Base-by-base conservation (phyloP, 2,888 invertebrate species). In the Diarsia mendica region DNA sequence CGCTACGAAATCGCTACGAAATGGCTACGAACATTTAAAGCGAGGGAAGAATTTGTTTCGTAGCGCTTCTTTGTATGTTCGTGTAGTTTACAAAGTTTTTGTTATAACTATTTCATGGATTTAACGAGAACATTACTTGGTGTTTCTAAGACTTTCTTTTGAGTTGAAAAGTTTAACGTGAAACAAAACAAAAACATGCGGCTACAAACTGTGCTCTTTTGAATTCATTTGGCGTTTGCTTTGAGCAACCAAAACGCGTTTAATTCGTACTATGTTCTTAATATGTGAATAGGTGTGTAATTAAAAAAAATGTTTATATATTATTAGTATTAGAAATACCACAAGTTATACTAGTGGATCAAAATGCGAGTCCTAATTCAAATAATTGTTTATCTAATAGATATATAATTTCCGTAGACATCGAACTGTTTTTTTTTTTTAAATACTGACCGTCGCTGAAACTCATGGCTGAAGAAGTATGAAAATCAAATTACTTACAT, bases 401-500 rank as follows among this genome's bases (percentile, higher is more conserved):
- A n/a, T 3, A 55, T 5, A 6, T 13, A 55, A 23, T 18, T 18
- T 18, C 23, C n/a, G 18, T 28, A 28, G 28, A 28, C 28, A 28
- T 28, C 28, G 28, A 28, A 28, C 28, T 28, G 28, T 28, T 28
- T 2, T 2, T 28, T 28, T 28, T 28, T 28, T 28, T 28, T 28
- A 28, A 28, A 28, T 28, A 28, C 2, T 28, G 2, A 28, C 28
- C 28, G 28, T 33, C 8, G 58, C 28, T 65, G 20, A 46, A 68
- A 44, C 9, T 71, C 0, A 8, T 60, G 15, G 15, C 18, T 9
- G 4, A 33, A 18, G 6, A 13, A 13, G 8, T 39, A 15, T 11
- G 66, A 9, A 58, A 23, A 49, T 33, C 10, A 0, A 13, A 39
- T 61, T 39, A 97, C 98, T 98, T 96, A 99, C 99, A 95, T 99